phyloP scores from a whole-genome alignment of 2,888 invertebrate genomes.

The Slavum lentiscoides region DNA sequence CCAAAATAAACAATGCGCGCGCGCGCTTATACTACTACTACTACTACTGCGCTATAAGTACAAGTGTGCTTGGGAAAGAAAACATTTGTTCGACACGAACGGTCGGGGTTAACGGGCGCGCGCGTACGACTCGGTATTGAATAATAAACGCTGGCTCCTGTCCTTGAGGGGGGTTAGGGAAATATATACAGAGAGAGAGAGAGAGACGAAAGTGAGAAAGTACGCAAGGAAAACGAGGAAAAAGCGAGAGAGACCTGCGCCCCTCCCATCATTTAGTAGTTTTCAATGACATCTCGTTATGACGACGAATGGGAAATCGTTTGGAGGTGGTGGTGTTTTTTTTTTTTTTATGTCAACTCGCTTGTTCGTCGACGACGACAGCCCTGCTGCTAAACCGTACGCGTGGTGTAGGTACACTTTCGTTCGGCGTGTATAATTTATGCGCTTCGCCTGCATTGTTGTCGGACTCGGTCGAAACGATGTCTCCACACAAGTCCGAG shows the following conservation, averaged over 20 bases:
- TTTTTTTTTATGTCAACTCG: slow-evolving; percentile 28
- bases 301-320: slow-evolving; percentile 47
- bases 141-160: no score
- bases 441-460: slow-evolving; percentile 18
- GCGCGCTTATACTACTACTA: no score
- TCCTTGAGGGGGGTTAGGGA: neutral
- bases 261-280: neutral
- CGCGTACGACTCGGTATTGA: neutral
- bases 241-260: neutral
- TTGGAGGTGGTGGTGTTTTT: slow-evolving; percentile 44
- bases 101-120: slow-evolving; percentile 48
- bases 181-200: neutral
- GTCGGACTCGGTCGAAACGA: slow-evolving; percentile 2
- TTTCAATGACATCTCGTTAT: slow-evolving; percentile 53
- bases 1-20: slow-evolving; percentile 48
- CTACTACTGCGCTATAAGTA: neutral
- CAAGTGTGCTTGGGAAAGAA: slow-evolving; percentile 52
- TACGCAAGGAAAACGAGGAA: neutral
- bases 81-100: slow-evolving; percentile 50
- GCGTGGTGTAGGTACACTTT: neutral
- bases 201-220: neutral
- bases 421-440: slow-evolving; percentile 40
- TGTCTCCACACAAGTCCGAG: no score
- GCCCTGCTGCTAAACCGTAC: neutral
- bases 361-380: slow-evolving; percentile 15